phyloP scores from a whole-genome alignment of 2,888 invertebrate species.

The Craniophora ligustri region DNA sequence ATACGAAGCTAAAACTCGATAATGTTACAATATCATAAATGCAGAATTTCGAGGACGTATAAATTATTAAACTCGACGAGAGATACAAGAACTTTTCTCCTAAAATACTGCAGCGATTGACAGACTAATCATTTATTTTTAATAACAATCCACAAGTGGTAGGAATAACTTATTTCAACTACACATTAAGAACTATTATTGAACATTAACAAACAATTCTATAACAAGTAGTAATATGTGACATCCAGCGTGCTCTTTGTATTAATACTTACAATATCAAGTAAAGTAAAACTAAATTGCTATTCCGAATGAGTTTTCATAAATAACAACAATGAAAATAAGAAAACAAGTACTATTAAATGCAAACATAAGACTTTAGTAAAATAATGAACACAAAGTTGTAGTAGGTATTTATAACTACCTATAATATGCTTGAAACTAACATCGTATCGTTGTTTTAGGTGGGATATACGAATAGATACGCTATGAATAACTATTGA shows the following conservation, averaged over 20 bases:
- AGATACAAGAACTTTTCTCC: slow-evolving; percentile 56
- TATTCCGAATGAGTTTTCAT: slow-evolving; percentile 61
- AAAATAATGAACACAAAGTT: slow-evolving; percentile 72
- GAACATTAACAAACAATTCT: slow-evolving; percentile 47
- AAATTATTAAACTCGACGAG: slow-evolving; percentile 54
- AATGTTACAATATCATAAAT: slow-evolving; percentile 65
- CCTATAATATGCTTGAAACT: slow-evolving; percentile 62
- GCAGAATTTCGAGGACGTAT: slow-evolving; percentile 64
- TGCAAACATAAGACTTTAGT: slow-evolving; percentile 64
- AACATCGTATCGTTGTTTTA: slow-evolving; percentile 66
- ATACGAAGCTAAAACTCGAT: slow-evolving; percentile 25
- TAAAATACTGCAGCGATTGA: slow-evolving; percentile 71
- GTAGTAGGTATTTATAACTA: slow-evolving; percentile 57
- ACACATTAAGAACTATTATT: slow-evolving; percentile 45
- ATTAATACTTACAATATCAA: slow-evolving; percentile 72
- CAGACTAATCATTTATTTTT: slow-evolving; percentile 27
- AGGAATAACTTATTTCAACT: slow-evolving; percentile 42
- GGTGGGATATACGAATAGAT: slow-evolving; percentile 77
- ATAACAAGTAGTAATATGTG: slow-evolving; percentile 61
- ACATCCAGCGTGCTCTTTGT: slow-evolving; percentile 66
- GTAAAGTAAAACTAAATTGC: slow-evolving; percentile 58
- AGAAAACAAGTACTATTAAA: slow-evolving; percentile 65
- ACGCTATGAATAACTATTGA: slow-evolving; percentile 64
- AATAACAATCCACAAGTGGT: slow-evolving; percentile 35
- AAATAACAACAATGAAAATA: slow-evolving; percentile 63